Conservation (phyloP, 30 jellyfish, hydroid and myxozoan genomes). For the Sanderia malayensis region DNA sequence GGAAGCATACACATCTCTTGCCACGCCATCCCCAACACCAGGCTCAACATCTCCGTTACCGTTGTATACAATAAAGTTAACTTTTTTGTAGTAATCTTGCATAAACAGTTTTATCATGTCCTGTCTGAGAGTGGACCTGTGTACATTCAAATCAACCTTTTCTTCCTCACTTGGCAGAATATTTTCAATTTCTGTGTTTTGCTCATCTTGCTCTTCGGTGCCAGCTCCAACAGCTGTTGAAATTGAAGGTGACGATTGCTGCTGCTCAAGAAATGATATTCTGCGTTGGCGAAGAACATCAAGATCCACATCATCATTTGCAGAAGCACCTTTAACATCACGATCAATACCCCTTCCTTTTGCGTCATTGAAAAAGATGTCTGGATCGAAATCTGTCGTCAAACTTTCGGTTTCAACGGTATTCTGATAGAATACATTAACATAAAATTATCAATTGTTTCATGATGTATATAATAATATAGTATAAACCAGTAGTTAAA, state of each 20-base stretch:
- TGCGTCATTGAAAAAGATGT: too few species aligned
- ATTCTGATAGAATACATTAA: too few species aligned
- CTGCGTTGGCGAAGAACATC: not conserved
- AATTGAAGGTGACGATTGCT: not conserved
- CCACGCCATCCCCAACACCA: slow-evolving; percentile 22
- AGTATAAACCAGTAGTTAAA: too few species aligned
- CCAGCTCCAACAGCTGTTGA: not conserved
- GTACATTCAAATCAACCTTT: not conserved
- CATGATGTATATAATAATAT: too few species aligned
- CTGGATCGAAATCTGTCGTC: too few species aligned
- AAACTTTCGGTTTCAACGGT: too few species aligned
- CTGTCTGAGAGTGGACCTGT: not conserved
- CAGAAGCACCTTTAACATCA: too few species aligned
- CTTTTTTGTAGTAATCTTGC: not conserved
- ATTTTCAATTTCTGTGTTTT: not conserved
- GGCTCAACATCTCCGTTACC: not conserved
- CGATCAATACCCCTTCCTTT: too few species aligned
- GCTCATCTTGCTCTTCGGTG: not conserved
- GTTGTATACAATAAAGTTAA: not conserved
- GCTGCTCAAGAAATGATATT: not conserved
- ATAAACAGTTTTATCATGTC: not conserved
- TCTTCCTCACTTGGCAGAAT: not conserved
- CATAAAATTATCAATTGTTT: too few species aligned
- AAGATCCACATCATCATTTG: not conserved
- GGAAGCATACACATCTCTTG: slow-evolving; percentile 7